Conservation (phyloP, 2,113 vertebrate species). For the Rhynchomys soricoides region DNA sequence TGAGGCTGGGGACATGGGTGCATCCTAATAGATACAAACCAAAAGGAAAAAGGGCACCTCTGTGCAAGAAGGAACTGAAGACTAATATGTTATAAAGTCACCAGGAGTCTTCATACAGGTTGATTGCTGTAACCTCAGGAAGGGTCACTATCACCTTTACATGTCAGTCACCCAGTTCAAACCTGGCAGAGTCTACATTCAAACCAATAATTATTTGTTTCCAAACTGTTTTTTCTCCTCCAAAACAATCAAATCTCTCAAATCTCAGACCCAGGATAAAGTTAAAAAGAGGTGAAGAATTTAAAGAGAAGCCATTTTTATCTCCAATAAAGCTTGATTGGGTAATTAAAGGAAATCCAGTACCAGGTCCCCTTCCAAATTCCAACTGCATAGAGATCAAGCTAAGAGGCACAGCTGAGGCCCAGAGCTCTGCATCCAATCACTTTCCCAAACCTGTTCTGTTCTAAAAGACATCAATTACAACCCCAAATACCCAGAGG, state of each 20-base stretch:
- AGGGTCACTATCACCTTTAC: not conserved
- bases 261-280: not conserved
- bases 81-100: not conserved
- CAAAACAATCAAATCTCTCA: not conserved
- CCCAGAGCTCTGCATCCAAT: not conserved
- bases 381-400: not conserved
- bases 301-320: not conserved
- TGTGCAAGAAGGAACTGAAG: not conserved
- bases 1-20: not conserved
- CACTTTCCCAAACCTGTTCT: slow-evolving; percentile 57
- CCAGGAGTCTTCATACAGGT: too few species aligned
- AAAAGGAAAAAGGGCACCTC: not conserved
- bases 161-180: not conserved
- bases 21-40: not conserved
- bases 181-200: not conserved
- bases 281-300: not conserved
- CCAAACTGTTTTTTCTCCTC: not conserved
- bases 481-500: slow-evolving; percentile 43
- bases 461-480: slow-evolving; percentile 30
- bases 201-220: not conserved
- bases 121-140: not conserved
- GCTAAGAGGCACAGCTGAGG: not conserved
- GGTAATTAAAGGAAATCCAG: slow-evolving; percentile 4
- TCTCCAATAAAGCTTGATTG: not conserved
- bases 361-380: not conserved